phyloP scores from a whole-genome alignment of 2,797 vertebrate genomes.

The Eurystomus glaucurus region DNA sequence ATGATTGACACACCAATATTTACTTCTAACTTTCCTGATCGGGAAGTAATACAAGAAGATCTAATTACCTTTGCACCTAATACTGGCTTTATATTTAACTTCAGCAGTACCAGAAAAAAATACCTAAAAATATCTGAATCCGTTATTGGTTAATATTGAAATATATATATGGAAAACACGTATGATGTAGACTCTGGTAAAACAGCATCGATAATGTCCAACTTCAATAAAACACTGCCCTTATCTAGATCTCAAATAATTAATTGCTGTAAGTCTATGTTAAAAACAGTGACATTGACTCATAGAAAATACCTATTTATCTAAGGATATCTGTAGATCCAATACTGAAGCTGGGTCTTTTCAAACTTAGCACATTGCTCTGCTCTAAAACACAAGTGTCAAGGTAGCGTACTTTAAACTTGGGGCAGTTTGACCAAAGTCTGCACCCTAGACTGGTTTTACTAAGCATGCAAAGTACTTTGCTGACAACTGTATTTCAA shows the following conservation, averaged over 20 bases:
- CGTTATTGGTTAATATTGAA: not conserved
- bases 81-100: not conserved
- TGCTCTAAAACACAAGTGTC: fast-evolving
- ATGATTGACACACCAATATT: fast-evolving
- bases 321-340: not conserved
- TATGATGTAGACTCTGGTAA: not conserved
- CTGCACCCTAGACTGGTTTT: not conserved
- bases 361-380: not conserved
- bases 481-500: not conserved
- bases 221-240: not conserved
- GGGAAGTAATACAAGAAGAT: not conserved
- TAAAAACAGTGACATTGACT: not conserved
- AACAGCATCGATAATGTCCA: not conserved
- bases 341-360: not conserved
- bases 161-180: not conserved
- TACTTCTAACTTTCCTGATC: not conserved
- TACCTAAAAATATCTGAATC: not conserved
- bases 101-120: not conserved
- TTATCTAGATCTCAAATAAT: not conserved
- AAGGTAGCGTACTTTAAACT: not conserved
- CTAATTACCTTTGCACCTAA: not conserved
- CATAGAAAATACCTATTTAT: not conserved
- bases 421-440: not conserved
- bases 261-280: not conserved
- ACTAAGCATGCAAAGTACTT: fast-evolving